Percentiles rank a stretch among this genome's conserved stretches.
Evolutionary conservation across 2,888 invertebrate genomes (phyloP).

Genomic region (Iphiclides podalirius): DNA sequence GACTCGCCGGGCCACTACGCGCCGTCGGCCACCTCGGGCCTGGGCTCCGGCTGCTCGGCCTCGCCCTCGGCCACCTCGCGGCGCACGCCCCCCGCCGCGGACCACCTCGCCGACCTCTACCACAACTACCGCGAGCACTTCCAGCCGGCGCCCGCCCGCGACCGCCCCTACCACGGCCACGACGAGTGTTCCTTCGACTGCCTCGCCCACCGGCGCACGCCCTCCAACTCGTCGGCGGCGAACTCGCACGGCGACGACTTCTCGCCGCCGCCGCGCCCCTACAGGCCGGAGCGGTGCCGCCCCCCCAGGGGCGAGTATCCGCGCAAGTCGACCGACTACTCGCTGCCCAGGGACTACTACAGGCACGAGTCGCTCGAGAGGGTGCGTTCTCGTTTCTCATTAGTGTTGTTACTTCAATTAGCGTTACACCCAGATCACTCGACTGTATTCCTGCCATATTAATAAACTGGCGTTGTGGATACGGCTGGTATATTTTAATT

Average conservation of each 20-base stretch:
- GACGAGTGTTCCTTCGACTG: slow-evolving; percentile 69
- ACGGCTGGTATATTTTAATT: no score
- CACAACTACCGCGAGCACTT: slow-evolving; percentile 76
- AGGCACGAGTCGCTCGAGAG: slow-evolving; percentile 59
- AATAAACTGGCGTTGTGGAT: no score
- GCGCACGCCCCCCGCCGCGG: slow-evolving; percentile 80
- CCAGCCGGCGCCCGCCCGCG: slow-evolving; percentile 57
- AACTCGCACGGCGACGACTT: slow-evolving; percentile 76
- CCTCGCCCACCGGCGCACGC: slow-evolving; percentile 85
- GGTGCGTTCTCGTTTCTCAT: no score
- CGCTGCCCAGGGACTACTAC: slow-evolving; percentile 61
- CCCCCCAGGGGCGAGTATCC: slow-evolving; percentile 60
- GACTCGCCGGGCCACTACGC: slow-evolving; percentile 87
- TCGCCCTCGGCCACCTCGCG: slow-evolving; percentile 84
- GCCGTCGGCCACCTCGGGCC: slow-evolving; percentile 70
- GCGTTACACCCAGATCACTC: no score
- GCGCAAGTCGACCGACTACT: slow-evolving; percentile 58
- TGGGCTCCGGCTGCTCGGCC: slow-evolving; percentile 73
- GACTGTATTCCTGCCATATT: no score
- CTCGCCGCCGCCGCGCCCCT: slow-evolving; percentile 63
- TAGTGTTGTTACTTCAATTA: no score
- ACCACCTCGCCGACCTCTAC: slow-evolving; percentile 84
- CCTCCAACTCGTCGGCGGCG: slow-evolving; percentile 85
- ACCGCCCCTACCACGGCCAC: slow-evolving; percentile 65
- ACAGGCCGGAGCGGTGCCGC: slow-evolving; percentile 47